phyloP scores from a whole-genome alignment of 1,140 invertebrate species.

The Apis laboriosa region DNA sequence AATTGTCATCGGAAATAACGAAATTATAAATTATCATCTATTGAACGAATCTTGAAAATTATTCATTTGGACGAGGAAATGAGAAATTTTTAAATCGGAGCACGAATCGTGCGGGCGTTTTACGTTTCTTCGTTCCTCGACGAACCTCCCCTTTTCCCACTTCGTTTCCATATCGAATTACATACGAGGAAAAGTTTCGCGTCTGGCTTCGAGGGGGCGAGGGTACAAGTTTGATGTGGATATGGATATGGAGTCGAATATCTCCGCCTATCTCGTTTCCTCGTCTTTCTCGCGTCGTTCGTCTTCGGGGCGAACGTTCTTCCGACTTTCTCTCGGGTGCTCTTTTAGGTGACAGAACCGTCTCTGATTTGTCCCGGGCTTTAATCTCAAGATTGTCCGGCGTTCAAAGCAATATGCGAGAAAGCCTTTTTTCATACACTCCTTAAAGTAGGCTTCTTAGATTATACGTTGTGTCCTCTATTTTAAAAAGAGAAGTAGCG shows the following conservation, averaged over 20 bases:
- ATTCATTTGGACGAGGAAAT: slow-evolving; percentile 15
- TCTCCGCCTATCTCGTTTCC: slow-evolving; percentile 59
- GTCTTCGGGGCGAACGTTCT: slow-evolving; percentile 40
- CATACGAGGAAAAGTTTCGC: slow-evolving; percentile 72
- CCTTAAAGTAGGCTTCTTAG: not conserved
- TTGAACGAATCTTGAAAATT: not conserved
- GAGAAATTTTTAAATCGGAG: slow-evolving; percentile 49
- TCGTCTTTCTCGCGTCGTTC: slow-evolving; percentile 49
- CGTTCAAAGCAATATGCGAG: slow-evolving; percentile 50
- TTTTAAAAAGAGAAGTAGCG: not conserved
- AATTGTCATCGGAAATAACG: not conserved
- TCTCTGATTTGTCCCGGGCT: slow-evolving; percentile 62
- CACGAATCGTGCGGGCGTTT: slow-evolving; percentile 55
- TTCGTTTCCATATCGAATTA: slow-evolving; percentile 73
- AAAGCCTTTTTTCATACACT: not conserved
- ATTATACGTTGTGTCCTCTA: not conserved
- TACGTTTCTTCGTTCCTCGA: slow-evolving; percentile 49
- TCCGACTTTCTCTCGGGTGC: slow-evolving; percentile 46
- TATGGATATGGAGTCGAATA: slow-evolving; percentile 69
- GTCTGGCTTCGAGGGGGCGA: slow-evolving; percentile 63
- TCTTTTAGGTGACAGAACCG: slow-evolving; percentile 63
- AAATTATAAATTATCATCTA: too few species aligned
- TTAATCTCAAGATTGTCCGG: slow-evolving; percentile 70
- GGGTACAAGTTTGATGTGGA: slow-evolving; percentile 73
- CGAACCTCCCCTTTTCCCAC: slow-evolving; percentile 60